Evolutionary conservation across 2,797 vertebrate species (phyloP).

Genomic region (Columba guinea): DNA sequence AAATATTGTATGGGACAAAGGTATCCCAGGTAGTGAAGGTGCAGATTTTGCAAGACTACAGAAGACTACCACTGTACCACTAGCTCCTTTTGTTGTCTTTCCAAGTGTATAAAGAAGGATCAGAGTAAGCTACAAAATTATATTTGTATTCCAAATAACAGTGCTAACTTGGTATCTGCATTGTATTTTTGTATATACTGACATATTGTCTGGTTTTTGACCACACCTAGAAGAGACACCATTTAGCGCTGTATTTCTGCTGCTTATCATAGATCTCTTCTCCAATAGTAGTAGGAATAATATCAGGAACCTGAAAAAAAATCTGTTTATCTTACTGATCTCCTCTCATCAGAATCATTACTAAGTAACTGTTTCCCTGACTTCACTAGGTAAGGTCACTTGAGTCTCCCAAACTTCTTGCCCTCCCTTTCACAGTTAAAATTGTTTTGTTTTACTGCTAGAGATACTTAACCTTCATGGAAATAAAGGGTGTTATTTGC

Average conservation of each 20-base stretch:
- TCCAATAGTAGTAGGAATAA: not conserved
- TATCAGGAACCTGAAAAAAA: not conserved
- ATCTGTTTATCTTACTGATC: not conserved
- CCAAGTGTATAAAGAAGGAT: not conserved
- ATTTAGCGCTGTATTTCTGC: not conserved
- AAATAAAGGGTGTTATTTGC: not conserved
- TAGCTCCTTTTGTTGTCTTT: rapidly evolving
- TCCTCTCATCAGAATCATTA: not conserved
- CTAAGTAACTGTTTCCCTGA: not conserved
- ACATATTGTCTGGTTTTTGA: not conserved
- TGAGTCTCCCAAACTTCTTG: not conserved
- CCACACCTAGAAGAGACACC: not conserved
- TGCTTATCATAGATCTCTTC: not conserved
- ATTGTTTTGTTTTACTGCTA: not conserved
- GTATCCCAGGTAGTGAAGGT: not conserved
- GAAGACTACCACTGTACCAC: not conserved
- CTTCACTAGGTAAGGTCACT: not conserved
- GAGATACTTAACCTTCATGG: not conserved
- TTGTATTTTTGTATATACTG: not conserved
- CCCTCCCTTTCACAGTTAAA: not conserved
- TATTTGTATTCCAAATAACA: not conserved
- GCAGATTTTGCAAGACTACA: not conserved
- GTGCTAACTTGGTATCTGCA: rapidly evolving
- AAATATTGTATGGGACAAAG: not conserved
- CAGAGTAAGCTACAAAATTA: not conserved